Evolutionary conservation across 2,113 vertebrate genomes (phyloP), one percentile per base, ranked within the genome.

Genomic region (Chionodraco myersi): DNA sequence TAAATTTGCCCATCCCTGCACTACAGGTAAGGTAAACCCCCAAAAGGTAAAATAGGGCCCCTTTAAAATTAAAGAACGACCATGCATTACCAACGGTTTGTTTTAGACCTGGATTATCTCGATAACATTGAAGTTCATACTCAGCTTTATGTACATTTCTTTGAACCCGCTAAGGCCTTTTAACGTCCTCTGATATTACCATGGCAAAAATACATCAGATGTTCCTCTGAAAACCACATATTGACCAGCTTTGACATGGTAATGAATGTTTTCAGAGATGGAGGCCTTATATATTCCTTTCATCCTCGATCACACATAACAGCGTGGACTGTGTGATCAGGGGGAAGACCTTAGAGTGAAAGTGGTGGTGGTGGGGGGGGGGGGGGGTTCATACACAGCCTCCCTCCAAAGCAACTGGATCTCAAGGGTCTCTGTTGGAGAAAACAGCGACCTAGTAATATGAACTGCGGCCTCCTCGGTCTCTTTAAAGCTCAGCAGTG

Each of bases 261-360:
- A 76, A 75, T 84, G 21, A 71, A 71, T 79, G 51, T 82, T 81
- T 80, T 84, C 61, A 45, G 41, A 65, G 76, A 72, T 58, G 3
- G 41, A 60, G 73, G 57, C 75, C 62, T 71, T 52, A 49, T 36
- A 36, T 70, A 63, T 69, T 78, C 49, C 59, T 86, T 77, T 88
- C 67, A 85, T 83, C 70, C 75, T 75, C 69, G 83, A 68, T 83
- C 52, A 76, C 82, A 83, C 72, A 74, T 83, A 91, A 70, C 64
- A 84, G 76, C 15, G 8, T 69, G 76, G 52, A 81, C 23, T 26
- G 49, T 69, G 11, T 72, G 82, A 81, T 87, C 72, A 68, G 77
- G 58, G 72, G 48, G 68, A 52, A 58, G 72, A 65, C 70, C 74
- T 72, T 51, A 73, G 84, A 75, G 54, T 80, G 49, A 49, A 26